Base-by-base conservation (phyloP, 2,113 vertebrate species). In the Gobiocypris rarus region DNA sequence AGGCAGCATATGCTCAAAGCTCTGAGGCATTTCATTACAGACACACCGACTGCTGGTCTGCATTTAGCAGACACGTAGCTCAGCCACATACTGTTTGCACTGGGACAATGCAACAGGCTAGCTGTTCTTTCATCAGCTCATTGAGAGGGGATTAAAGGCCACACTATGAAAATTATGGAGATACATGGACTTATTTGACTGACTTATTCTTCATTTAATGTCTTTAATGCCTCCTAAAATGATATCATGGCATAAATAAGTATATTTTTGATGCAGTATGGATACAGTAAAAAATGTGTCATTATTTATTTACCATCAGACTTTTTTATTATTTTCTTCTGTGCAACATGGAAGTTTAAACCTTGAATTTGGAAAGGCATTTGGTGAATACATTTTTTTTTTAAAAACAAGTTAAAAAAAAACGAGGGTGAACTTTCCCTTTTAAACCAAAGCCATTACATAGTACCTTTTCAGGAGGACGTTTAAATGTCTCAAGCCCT, bases 1-100 rank as follows among this genome's bases (percentile, higher is more conserved):
- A 56, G 75, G 82, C 80, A 67, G 41, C 65, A 48, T 61, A 50
- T 81, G 85, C 43, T 87, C 77, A 86, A 34, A 87, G 45, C 52
- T 81, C 50, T 71, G 52, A 76, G 70, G 76, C 61, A 52, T 78
- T 71, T 74, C 69, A 4, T 79, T 48, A 85, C 61, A 67, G 76
- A 45, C 54, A 31, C 56, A 24, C 74, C 38, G 84, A 70, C 83
- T 56, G 58, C n/a, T 59, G 52, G 34, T 54, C 73, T 75, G 73
- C n/a, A 43, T 58, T 69, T 9, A 34, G 26, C 85, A 71, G 71
- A 67, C 75, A 45, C 82, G 76, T 85, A 83, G 17, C 84, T 82
- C 31, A 52, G 69, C 14, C 67, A 45, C 73, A 65, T 80, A 81
- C 24, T 75, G 82, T 84, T 80, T 87, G 45, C 50, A 3, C 50